Evolutionary conservation across 2,113 vertebrate species (phyloP), one percentile per base, ranked within the genome.

Genomic region (Misgurnus anguillicaudatus): DNA sequence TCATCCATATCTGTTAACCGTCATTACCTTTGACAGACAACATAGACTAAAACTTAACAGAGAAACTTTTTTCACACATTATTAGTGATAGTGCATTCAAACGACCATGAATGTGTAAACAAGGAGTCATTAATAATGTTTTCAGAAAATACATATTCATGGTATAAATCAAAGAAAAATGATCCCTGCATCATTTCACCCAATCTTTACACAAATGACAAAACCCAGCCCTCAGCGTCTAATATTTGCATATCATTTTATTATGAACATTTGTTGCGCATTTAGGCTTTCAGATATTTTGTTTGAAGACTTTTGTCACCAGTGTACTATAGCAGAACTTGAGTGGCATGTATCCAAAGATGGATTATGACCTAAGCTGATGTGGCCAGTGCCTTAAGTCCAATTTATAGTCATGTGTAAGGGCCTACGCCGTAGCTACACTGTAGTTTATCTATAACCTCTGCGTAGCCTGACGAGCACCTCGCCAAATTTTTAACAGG

Each of bases 61-160:
- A 72, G 47, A 78, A 83, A 80, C 74, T 77, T 84, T 62, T 86
- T 83, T 79, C 9, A 58, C 45, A 76, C 48, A 58, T 75, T 80
- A 65, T 84, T 75, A 80, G 72, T 76, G 14, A 21, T 82, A 80
- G 48, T 68, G 63, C 76, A 79, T 78, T 77, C 47, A 85, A 81
- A 85, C 81, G 87, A 86, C 77, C 80, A 60, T 81, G 80, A 85
- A 85, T 84, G 77, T 80, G 78, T 82, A 87, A 84, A 87, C 85
- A 84, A 86, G 77, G 83, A 90, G 87, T 85, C 71, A 87, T 87
- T 85, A 78, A 81, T 82, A 69, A 83, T 57, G 61, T 78, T 79
- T 60, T 60, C 76, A 65, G 73, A 55, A 57, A 74, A 87, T 89
- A 79, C 83, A 87, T 88, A 89, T 88, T 89, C 87, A 89, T 86